Percentiles rank a stretch among this genome's conserved stretches.
These are phyloP conservation scores for Aramus guarauna DNA, from an alignment of 2,113 vertebrate genomes.

Conservation along the genomic window DNA sequence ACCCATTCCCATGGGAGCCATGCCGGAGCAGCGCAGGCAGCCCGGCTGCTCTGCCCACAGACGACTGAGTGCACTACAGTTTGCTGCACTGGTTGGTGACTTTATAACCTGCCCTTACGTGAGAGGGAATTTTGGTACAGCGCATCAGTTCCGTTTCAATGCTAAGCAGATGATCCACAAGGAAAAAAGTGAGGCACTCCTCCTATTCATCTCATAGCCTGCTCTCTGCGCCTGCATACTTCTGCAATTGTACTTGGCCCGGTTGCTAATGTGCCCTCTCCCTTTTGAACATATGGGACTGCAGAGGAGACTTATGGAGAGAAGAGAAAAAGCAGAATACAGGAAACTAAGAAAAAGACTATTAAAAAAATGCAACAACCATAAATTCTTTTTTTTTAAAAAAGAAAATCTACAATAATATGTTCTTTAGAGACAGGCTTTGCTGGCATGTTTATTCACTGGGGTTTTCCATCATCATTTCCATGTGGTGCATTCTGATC, in stretches of 20 bases:
- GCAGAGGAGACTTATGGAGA: neutral
- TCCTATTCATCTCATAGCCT: neutral
- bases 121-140: neutral
- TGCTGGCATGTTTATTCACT: neutral
- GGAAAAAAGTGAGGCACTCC: neutral
- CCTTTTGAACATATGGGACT: neutral
- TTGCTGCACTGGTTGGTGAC: neutral
- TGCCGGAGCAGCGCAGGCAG: neutral
- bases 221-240: neutral
- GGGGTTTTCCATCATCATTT: slow-evolving; percentile 39
- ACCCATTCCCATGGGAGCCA: neutral
- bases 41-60: neutral
- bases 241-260: neutral
- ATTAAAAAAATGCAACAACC: neutral
- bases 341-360: neutral
- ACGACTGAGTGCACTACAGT: neutral
- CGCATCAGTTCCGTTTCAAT: neutral
- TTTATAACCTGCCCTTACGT: neutral
- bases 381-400: neutral
- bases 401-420: neutral
- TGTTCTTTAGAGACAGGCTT: neutral
- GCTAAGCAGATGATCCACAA: neutral
- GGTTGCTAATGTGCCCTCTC: neutral
- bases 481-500: slow-evolving; percentile 15
- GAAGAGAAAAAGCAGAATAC: neutral